Conservation (phyloP, 64 coral and sea anemone species). For the Montipora capricornis region DNA sequence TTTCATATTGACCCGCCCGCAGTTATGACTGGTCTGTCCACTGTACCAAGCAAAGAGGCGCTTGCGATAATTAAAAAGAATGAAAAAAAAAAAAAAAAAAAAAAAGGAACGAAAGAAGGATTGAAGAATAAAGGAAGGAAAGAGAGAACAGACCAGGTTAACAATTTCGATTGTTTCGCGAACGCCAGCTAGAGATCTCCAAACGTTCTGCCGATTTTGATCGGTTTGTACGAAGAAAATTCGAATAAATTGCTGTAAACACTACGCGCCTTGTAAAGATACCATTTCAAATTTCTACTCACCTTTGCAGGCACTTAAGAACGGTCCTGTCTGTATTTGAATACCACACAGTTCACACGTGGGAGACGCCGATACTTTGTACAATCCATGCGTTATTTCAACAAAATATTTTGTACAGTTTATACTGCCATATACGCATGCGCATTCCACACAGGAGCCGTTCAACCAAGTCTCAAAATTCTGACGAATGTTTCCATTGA, state of each 20-base stretch:
- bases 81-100: no score
- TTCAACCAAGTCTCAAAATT: neutral
- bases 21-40: no score
- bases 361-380: neutral
- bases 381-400: conserved; percentile 17
- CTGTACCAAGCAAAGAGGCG: no score
- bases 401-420: neutral
- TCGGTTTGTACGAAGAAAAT: no score
- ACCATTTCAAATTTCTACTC: neutral
- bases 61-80: no score
- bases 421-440: conserved; percentile 6
- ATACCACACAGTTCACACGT: neutral
- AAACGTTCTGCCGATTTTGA: neutral
- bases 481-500: neutral
- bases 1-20: no score
- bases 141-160: no score
- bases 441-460: conserved; percentile 11
- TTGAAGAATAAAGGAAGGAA: no score
- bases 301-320: conserved; percentile 19
- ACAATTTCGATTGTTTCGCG: neutral
- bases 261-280: neutral
- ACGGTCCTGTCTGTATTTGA: neutral
- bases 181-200: neutral
- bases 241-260: neutral
- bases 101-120: no score